A percentile compares a stretch with the other conserved stretches of the same genome.
phyloP scores from a whole-genome alignment of 1,140 invertebrate species.

The Papilio aristodemus region DNA sequence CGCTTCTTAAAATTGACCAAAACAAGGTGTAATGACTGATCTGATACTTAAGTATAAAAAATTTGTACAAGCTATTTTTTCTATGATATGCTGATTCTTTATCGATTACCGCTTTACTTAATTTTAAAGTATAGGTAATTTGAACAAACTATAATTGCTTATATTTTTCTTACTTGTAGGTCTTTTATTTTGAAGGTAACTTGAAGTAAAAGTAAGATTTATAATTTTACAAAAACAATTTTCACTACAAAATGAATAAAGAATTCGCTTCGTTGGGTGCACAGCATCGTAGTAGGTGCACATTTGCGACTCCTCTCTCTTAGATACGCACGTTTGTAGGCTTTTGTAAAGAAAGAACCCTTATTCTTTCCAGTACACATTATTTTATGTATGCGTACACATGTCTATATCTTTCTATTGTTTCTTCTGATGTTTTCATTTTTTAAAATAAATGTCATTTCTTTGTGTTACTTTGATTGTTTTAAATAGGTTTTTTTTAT shows the following conservation, averaged over 20 bases:
- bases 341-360: slow-evolving; percentile 16
- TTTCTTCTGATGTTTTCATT: not conserved
- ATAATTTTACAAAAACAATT: not conserved
- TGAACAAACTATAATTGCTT: too few relatives aligned
- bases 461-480: not conserved
- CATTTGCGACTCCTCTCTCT: not conserved
- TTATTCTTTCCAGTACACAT: slow-evolving; percentile 16
- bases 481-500: not conserved
- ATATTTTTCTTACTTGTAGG: too few relatives aligned
- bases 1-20: too few relatives aligned
- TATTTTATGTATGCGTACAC: not conserved
- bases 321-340: slow-evolving; percentile 12
- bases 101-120: too few relatives aligned
- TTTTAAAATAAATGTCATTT: not conserved
- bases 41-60: too few relatives aligned
- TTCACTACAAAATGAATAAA: not conserved
- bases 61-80: too few relatives aligned
- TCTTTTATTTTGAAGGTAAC: too few relatives aligned
- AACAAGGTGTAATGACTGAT: too few relatives aligned
- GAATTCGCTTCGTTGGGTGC: not conserved
- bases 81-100: too few relatives aligned
- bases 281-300: not conserved
- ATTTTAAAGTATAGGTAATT: too few relatives aligned
- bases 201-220: too few relatives aligned
- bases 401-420: slow-evolving; percentile 4